Conservation (phyloP, 2,888 invertebrate genomes). For the Agrilus cyanescens region DNA sequence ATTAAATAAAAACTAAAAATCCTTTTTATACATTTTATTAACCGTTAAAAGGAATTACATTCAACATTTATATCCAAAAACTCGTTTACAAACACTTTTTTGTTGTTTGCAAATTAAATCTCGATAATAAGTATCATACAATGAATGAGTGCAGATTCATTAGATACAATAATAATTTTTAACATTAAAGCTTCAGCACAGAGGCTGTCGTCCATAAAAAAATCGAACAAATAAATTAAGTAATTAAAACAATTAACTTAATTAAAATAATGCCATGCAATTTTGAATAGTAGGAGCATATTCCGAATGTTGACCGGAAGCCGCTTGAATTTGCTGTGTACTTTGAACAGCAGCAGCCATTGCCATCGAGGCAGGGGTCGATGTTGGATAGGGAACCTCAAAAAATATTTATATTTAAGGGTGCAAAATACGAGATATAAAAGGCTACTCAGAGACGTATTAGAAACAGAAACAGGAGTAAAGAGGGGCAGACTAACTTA, state of each 20-base stretch:
- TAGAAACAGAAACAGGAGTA: too few relatives aligned
- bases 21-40: too few relatives aligned
- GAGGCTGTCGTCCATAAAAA: not conserved
- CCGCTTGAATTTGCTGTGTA: conserved; percentile 34
- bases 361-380: conserved; percentile 36
- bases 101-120: too few relatives aligned
- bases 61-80: too few relatives aligned
- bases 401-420: conserved; percentile 5
- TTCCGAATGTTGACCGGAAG: conserved; percentile 29
- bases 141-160: too few relatives aligned
- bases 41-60: too few relatives aligned
- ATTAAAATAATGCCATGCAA: conserved; percentile 36
- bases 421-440: not conserved
- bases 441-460: not conserved
- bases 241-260: not conserved
- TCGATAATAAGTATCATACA: too few relatives aligned
- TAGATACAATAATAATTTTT: not conserved
- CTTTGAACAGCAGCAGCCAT: conserved; percentile 34
- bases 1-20: too few relatives aligned
- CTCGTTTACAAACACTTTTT: too few relatives aligned
- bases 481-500: conserved; percentile 25
- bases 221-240: not conserved
- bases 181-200: not conserved
- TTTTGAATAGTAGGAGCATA: conserved; percentile 35
- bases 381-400: conserved; percentile 34